A percentile compares a stretch with the other conserved stretches of the same genome.
These are phyloP conservation scores for Philotrypesis tridentata DNA, from an alignment of 1,140 invertebrate species.

Conservation along the genomic window DNA sequence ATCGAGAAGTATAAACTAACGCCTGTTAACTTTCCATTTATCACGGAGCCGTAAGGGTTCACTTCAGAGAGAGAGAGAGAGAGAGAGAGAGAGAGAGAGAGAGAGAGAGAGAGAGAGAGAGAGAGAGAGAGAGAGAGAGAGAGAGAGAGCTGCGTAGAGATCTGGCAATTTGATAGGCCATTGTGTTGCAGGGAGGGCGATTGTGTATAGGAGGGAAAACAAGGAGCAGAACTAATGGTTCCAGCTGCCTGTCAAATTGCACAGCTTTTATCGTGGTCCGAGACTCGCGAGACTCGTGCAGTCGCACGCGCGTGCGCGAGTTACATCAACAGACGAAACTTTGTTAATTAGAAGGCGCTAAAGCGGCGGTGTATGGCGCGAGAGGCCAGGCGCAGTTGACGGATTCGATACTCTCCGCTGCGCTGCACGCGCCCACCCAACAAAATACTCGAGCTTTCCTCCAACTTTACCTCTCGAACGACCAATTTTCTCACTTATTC, in stretches of 20 bases:
- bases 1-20: background rate
- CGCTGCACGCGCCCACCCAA: background rate
- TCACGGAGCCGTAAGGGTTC: background rate
- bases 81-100: background rate
- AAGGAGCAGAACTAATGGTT: constrained; percentile 23
- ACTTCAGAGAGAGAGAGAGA: background rate
- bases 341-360: constrained; percentile 35
- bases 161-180: constrained; percentile 17
- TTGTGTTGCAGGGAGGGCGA: background rate
- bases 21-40: constrained; percentile 22
- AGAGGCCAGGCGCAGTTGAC: background rate
- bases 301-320: background rate
- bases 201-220: constrained; percentile 17
- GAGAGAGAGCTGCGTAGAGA: background rate
- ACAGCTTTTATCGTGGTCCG: constrained; percentile 2
- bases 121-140: background rate
- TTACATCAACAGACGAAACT: constrained; percentile 28
- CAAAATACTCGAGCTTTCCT: too few species aligned
- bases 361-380: too few species aligned
- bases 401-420: background rate
- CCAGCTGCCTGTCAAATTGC: constrained; percentile 13
- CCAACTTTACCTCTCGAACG: too few species aligned
- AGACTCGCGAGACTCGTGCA: background rate
- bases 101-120: background rate
- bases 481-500: too few species aligned